A percentile compares a stretch with the other conserved stretches of the same genome.
Conservation (phyloP, 2,113 vertebrate species). For the Sceloporus tristichus region DNA sequence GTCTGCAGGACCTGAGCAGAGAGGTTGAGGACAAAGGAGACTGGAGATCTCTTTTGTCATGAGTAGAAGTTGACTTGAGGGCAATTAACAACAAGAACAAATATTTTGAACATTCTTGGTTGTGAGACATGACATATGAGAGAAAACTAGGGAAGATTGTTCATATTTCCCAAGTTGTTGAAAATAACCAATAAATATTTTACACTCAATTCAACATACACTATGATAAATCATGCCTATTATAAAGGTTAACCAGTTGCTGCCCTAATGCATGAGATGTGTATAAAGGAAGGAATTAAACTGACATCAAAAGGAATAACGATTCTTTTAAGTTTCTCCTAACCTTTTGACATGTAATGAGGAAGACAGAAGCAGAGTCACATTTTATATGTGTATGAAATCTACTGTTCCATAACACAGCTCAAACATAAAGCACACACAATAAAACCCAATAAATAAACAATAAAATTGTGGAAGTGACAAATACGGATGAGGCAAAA, state of each 20-base stretch:
- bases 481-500: too few relatives aligned
- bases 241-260: not conserved
- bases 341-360: slow-evolving; percentile 9
- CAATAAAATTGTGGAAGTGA: too few relatives aligned
- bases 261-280: not conserved
- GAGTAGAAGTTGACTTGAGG: too few relatives aligned
- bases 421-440: slow-evolving; percentile 18
- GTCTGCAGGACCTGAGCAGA: too few relatives aligned
- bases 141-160: not conserved
- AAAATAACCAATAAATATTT: not conserved
- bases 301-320: not conserved
- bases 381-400: slow-evolving; percentile 53
- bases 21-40: too few relatives aligned
- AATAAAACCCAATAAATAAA: not conserved
- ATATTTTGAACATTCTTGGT: not conserved
- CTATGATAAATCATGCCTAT: not conserved
- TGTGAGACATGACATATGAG: not conserved
- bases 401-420: slow-evolving; percentile 24
- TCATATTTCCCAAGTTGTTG: not conserved
- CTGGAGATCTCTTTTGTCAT: too few relatives aligned
- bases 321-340: slow-evolving; percentile 2
- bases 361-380: slow-evolving; percentile 29
- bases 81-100: too few relatives aligned
- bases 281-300: not conserved
- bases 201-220: not conserved